Base-by-base conservation (phyloP, 2,113 vertebrate genomes). In the Megaptera novaeangliae region DNA sequence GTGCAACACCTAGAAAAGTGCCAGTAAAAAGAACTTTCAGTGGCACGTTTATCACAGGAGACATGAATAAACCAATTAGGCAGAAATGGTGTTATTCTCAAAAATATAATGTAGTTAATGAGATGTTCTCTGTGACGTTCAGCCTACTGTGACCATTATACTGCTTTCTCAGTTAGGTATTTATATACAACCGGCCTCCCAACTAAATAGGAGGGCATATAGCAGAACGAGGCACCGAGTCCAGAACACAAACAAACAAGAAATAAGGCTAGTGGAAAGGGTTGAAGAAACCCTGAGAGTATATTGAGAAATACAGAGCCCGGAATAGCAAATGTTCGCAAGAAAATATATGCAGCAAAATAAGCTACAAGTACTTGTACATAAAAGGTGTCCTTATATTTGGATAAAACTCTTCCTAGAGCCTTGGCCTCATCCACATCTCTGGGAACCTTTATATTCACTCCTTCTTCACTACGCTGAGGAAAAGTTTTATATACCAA, bases 21-120 rank as follows among this genome's bases (percentile, higher is more conserved):
- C 99, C 99, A 71, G 99, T 97, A 99, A 99, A 99, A 98, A 99
- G 99, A 87, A 99, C 99, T 96, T 99, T 99, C 97, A 99, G 91
- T 96, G 99, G 99, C 96, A 99, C 99, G 0, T 99, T 99, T 98
- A 99, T 99, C 97, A 99, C 99, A 92, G 99, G 99, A 88, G 99
- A 99, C 99, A 98, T 99, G 99, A 98, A 99, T 99, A 98, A 99
- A 99, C 99, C 99, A 99, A 98, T 99, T 99, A n/a, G 99, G 99
- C 96, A 99, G 99, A 97, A 99, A 99, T 36, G 99, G 99, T 7
- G 99, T 99, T 98, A 99, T 99, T 98, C 99, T 99, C 99, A 99
- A 98, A 98, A 99, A 99, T 98, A 99, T 99, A n/a, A 99, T 99
- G 98, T 99, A 99, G 98, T 99, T 99, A 97, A 99, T 99, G 86